Conservation (phyloP, 2,113 vertebrate genomes). For the Bufo bufo region DNA sequence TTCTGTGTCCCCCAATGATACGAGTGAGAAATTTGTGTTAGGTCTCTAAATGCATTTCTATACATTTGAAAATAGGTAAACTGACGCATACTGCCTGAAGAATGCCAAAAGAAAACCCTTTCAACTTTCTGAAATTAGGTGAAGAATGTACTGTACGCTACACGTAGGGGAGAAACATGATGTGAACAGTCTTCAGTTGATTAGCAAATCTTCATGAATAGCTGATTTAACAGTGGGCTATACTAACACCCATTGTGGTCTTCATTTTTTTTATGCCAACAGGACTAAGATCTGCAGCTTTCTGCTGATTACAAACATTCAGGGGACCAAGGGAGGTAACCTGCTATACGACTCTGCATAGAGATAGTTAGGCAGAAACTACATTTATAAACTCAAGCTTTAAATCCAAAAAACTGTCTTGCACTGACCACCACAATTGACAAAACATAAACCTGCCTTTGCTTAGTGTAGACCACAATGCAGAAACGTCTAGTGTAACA, state of each 20-base stretch:
- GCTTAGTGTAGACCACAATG: constrained; percentile 11
- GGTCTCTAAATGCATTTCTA: no score
- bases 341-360: not conserved
- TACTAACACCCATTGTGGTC: not conserved
- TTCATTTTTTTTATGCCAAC: not conserved
- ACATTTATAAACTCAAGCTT: not conserved
- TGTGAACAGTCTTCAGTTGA: no score
- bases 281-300: not conserved
- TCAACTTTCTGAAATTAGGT: no score
- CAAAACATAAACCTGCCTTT: constrained; percentile 15
- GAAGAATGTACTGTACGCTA: no score
- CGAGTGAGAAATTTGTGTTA: no score
- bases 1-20: no score
- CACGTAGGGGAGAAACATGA: no score
- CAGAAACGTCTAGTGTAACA: constrained; percentile 24
- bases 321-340: not conserved
- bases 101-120: no score
- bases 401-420: constrained; percentile 29
- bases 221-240: not conserved
- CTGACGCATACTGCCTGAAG: no score
- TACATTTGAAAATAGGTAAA: no score
- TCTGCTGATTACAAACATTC: not conserved
- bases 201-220: no score
- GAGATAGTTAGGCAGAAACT: not conserved
- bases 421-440: not conserved